A percentile compares a stretch with the other conserved stretches of the same genome.
Evolutionary conservation across 1,140 invertebrate species (phyloP).

Genomic region (Eupristina koningsbergeri): DNA sequence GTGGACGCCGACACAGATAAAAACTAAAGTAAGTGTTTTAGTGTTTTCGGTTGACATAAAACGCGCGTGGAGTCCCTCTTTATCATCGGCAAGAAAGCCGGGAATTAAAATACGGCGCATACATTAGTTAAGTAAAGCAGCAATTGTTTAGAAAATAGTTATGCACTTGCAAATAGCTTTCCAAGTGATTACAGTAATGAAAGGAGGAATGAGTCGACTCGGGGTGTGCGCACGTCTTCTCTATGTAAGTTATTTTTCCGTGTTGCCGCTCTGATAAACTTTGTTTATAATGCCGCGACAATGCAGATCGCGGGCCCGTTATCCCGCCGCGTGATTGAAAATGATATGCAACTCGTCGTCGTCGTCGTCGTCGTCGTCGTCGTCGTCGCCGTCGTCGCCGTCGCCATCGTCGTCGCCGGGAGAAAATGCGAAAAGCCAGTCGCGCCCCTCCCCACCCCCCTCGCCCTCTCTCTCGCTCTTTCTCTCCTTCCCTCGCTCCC

Average conservation of each 20-base stretch:
- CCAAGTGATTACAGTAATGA: conserved; percentile 36
- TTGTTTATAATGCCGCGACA: conserved; percentile 37
- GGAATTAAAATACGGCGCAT: neutral
- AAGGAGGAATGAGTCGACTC: neutral
- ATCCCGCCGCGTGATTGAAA: conserved; percentile 1
- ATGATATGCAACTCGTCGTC: conserved; percentile 3
- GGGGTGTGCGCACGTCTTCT: neutral
- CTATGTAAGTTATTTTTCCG: conserved; percentile 3
- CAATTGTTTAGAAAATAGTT: conserved; percentile 35
- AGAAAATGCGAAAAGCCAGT: conserved; percentile 7
- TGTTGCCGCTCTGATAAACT: conserved; percentile 37
- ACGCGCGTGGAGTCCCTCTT: neutral
- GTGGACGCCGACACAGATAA: too few species aligned
- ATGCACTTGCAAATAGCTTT: conserved; percentile 26
- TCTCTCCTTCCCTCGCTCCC: neutral
- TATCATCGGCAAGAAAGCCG: neutral
- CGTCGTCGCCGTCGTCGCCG: too few species aligned
- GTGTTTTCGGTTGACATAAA: neutral
- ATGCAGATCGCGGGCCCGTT: conserved; percentile 19
- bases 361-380: too few species aligned
- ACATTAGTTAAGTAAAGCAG: neutral
- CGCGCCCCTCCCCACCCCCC: neutral
- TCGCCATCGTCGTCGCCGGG: neutral
- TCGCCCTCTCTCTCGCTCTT: too few species aligned
- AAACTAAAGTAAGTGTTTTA: neutral